phyloP scores from a whole-genome alignment of 2,113 vertebrate genomes.

The Vireo altiloquus region DNA sequence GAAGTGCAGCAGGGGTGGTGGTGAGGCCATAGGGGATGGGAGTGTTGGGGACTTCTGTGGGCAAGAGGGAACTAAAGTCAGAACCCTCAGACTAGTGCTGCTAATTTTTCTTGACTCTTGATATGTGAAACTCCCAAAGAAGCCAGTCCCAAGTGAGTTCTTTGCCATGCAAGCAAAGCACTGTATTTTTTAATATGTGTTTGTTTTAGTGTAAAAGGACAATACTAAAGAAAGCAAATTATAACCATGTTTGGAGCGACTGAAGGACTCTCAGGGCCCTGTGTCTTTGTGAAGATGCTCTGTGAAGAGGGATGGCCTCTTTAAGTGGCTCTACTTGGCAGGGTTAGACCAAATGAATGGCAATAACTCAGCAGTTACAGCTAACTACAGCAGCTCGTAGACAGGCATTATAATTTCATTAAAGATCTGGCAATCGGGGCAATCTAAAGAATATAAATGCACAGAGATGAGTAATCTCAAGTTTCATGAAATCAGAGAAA shows the following conservation, averaged over 20 bases:
- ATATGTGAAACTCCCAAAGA: neutral
- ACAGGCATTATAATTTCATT: slow-evolving; percentile 32
- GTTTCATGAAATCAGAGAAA: slow-evolving; percentile 22
- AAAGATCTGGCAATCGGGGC: neutral
- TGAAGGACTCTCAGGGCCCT: neutral
- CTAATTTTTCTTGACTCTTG: neutral
- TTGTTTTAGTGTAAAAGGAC: neutral
- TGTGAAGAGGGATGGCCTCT: neutral
- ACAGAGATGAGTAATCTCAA: neutral
- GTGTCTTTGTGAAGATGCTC: neutral
- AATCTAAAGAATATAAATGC: neutral
- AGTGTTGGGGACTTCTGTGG: neutral
- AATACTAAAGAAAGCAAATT: neutral
- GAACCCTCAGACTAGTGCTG: neutral
- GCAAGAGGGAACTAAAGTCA: neutral
- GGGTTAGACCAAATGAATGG: slow-evolving; percentile 10
- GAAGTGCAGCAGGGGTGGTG: neutral
- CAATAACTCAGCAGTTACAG: neutral
- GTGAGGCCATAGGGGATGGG: fast-evolving
- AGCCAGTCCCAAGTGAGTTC: neutral
- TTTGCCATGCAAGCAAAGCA: neutral
- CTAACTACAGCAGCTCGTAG: neutral
- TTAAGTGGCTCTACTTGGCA: neutral
- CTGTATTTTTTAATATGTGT: fast-evolving
- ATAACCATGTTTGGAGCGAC: neutral